These are phyloP conservation scores for Enhydra lutris DNA, from an alignment of 2,113 vertebrate genomes.

Conservation along the genomic window DNA sequence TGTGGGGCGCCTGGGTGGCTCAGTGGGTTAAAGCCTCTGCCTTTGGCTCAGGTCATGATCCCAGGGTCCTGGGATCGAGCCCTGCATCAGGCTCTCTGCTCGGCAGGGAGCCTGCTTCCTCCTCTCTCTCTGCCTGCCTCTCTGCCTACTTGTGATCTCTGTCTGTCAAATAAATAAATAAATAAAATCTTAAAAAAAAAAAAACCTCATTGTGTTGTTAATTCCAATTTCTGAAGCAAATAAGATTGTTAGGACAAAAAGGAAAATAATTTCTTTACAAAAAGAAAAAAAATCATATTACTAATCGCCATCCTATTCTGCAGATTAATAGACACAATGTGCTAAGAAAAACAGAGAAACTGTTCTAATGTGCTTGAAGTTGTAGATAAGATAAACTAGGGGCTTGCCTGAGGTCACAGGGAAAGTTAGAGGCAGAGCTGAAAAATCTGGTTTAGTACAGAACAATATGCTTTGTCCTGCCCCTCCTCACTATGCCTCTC, in stretches of 20 bases:
- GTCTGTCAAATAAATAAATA: too few relatives aligned
- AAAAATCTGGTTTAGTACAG: neutral
- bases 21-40: too few relatives aligned
- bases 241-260: neutral
- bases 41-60: too few relatives aligned
- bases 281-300: neutral
- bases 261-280: neutral
- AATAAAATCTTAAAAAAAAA: too few relatives aligned
- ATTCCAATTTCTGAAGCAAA: constrained; percentile 33
- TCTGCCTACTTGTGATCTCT: too few relatives aligned
- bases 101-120: too few relatives aligned
- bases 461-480: neutral
- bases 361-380: neutral
- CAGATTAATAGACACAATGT: neutral
- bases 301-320: neutral
- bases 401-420: neutral
- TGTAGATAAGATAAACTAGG: neutral
- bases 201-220: neutral
- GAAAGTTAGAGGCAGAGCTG: neutral
- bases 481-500: neutral
- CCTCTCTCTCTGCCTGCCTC: too few relatives aligned
- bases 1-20: neutral
- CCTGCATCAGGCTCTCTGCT: too few relatives aligned
- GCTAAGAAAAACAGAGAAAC: neutral
- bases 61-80: too few relatives aligned